Percentiles rank a stretch among this genome's conserved stretches.
Evolutionary conservation across 2,888 invertebrate species (phyloP).

Genomic region (Branchinecta sandiegonensis): DNA sequence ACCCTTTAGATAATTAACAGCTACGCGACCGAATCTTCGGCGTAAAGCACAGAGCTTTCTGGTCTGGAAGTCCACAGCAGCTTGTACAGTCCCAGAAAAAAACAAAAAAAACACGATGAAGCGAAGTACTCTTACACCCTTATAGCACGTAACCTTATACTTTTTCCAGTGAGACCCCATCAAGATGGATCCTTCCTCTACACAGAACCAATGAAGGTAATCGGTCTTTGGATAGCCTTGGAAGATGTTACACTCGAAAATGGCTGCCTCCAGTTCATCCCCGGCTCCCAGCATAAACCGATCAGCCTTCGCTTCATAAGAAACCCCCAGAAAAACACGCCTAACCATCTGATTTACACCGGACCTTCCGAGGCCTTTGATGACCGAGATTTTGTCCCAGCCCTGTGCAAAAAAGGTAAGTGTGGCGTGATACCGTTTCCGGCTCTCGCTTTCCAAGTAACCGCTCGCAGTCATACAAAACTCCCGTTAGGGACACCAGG

Average conservation of each 20-base stretch:
- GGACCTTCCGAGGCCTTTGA: constrained; percentile 37
- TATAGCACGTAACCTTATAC: too few relatives aligned
- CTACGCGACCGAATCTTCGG: too few relatives aligned
- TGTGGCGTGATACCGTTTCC: neutral
- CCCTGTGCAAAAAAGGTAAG: constrained; percentile 56
- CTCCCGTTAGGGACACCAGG: too few relatives aligned
- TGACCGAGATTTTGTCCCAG: constrained; percentile 21
- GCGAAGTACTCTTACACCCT: too few relatives aligned
- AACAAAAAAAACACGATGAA: too few relatives aligned
- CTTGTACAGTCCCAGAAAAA: too few relatives aligned
- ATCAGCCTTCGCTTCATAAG: constrained; percentile 55
- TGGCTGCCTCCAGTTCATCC: constrained; percentile 83
- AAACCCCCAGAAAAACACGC: constrained; percentile 47
- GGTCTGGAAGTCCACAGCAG: too few relatives aligned
- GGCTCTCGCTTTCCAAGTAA: too few relatives aligned
- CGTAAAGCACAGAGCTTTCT: too few relatives aligned
- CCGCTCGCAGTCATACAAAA: too few relatives aligned
- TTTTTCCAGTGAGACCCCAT: constrained; percentile 50
- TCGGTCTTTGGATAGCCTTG: constrained; percentile 91
- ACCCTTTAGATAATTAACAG: too few relatives aligned
- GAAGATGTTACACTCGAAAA: constrained; percentile 85
- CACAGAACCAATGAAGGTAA: constrained; percentile 61
- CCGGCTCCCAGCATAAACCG: constrained; percentile 76
- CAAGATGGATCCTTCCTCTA: constrained; percentile 78
- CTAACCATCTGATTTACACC: constrained; percentile 50